A percentile compares a stretch with the other conserved stretches of the same genome.
phyloP scores from a whole-genome alignment of 2,888 invertebrate genomes.

The Heliconius erato region DNA sequence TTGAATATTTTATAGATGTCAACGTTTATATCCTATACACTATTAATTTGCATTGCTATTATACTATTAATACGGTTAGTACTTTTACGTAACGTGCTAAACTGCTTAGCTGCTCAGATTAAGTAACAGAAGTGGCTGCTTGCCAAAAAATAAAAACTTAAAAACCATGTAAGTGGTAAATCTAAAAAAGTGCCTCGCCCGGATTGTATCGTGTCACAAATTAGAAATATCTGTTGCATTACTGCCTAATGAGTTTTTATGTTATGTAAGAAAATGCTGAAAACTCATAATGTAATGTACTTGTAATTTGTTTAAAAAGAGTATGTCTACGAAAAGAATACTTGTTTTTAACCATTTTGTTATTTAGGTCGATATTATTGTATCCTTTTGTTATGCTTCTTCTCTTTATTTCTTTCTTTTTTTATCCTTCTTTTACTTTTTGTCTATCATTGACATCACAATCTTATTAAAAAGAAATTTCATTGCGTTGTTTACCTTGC shows the following conservation, averaged over 20 bases:
- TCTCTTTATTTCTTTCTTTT: neutral
- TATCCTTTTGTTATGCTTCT: neutral
- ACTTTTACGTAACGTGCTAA: conserved; percentile 12
- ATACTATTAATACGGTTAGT: neutral
- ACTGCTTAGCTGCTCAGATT: neutral
- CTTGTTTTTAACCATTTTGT: neutral
- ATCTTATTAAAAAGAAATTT: neutral
- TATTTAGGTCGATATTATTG: neutral
- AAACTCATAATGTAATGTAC: neutral
- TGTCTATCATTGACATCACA: too few relatives aligned
- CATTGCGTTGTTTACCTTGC: neutral
- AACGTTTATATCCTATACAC: neutral
- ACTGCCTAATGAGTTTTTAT: conserved; percentile 6
- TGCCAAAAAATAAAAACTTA: conserved; percentile 16
- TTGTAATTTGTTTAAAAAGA: neutral
- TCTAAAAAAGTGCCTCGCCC: neutral
- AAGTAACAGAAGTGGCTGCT: neutral
- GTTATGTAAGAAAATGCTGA: neutral
- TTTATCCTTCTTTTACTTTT: too few relatives aligned
- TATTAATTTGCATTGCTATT: conserved; percentile 5
- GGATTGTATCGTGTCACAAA: neutral
- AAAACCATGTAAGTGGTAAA: neutral
- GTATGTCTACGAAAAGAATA: neutral
- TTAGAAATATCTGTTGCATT: conserved; percentile 2
- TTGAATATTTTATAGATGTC: too few relatives aligned